phyloP scores from a whole-genome alignment of 2,113 vertebrate genomes.

The Channa maculata region DNA sequence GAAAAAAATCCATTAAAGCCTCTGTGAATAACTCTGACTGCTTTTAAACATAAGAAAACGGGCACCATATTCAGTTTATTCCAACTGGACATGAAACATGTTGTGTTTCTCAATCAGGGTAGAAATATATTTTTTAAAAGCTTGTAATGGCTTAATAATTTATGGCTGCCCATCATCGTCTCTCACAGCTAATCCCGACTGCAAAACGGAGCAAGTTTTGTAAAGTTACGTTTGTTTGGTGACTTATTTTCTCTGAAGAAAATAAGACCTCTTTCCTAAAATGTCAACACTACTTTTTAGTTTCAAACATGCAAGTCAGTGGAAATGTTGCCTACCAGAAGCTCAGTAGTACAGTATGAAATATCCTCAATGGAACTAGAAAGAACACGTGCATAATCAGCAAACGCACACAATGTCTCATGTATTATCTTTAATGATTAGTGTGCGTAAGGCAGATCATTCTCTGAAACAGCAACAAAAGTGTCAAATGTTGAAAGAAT shows the following conservation, averaged over 20 bases:
- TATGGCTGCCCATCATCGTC: conserved; percentile 42
- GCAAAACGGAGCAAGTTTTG: conserved; percentile 11
- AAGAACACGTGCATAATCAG: too few relatives aligned
- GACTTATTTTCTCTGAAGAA: neutral
- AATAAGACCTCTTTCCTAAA: conserved; percentile 3
- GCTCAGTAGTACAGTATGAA: too few relatives aligned
- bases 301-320: too few relatives aligned
- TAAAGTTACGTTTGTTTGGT: conserved; percentile 1
- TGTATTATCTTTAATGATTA: neutral
- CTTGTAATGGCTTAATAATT: conserved; percentile 50
- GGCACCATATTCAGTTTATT: neutral
- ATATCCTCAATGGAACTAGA: too few relatives aligned
- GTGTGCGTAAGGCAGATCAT: neutral
- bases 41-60: conserved; percentile 22
- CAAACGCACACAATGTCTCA: too few relatives aligned
- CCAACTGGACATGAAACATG: conserved; percentile 19
- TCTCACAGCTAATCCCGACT: conserved; percentile 22
- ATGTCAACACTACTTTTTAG: too few relatives aligned
- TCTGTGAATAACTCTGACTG: conserved; percentile 17
- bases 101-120: conserved; percentile 33
- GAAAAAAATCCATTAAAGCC: conserved; percentile 33
- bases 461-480: neutral
- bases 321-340: too few relatives aligned
- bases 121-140: conserved; percentile 36
- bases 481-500: conserved; percentile 3